phyloP scores from a whole-genome alignment of 1,140 invertebrate genomes.

The Leptopilina clavipes region DNA sequence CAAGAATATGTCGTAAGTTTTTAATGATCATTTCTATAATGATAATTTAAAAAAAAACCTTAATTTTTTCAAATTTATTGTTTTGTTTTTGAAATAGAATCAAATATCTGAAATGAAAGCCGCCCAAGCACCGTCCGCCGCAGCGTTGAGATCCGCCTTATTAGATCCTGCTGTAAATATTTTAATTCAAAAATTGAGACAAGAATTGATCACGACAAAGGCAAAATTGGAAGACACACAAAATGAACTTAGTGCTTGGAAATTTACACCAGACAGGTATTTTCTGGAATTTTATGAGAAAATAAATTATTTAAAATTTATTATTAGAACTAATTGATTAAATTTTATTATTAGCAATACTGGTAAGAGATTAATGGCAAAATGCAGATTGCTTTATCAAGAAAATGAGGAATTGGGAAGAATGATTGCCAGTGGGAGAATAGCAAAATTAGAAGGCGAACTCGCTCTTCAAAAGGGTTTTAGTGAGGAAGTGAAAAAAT shows the following conservation, averaged over 20 bases:
- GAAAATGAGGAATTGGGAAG: constrained; percentile 98
- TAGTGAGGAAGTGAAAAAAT: constrained; percentile 97
- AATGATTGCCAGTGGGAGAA: constrained; percentile 94
- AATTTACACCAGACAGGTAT: constrained; percentile 97
- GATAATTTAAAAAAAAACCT: too few species aligned
- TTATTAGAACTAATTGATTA: background rate
- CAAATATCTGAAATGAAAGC: constrained; percentile 94
- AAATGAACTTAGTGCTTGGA: constrained; percentile 98
- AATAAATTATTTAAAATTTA: too few species aligned
- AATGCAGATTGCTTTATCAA: constrained; percentile 95
- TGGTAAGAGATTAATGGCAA: constrained; percentile 98
- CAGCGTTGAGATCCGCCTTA: constrained; percentile 86
- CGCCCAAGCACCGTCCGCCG: constrained; percentile 85
- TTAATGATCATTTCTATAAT: too few species aligned
- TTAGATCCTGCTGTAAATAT: constrained; percentile 97
- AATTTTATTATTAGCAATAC: constrained; percentile 82
- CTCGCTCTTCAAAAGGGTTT: constrained; percentile 96
- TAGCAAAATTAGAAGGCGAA: constrained; percentile 97
- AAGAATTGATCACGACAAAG: constrained; percentile 92
- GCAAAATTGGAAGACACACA: constrained; percentile 96
- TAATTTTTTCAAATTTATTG: too few species aligned
- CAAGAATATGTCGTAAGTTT: constrained; percentile 94
- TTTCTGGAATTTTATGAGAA: constrained; percentile 33
- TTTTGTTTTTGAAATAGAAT: constrained; percentile 81
- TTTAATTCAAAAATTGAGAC: constrained; percentile 92